Conservation (phyloP, 2,888 invertebrate genomes). For the Heliconius erato region DNA sequence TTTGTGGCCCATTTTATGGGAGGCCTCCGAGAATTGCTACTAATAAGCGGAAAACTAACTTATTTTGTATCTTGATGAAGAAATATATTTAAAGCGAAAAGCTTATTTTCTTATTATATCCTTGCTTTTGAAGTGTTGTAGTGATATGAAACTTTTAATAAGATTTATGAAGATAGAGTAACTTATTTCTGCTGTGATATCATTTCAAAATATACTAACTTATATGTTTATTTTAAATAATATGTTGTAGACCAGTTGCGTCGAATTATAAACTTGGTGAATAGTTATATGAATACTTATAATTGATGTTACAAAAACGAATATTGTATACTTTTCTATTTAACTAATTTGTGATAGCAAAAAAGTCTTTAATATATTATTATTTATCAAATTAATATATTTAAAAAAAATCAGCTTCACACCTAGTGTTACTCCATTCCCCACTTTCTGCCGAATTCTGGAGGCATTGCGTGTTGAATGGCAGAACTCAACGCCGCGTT, state of each 20-base stretch:
- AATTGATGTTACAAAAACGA: no score
- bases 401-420: neutral
- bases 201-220: neutral
- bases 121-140: neutral
- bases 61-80: constrained; percentile 23
- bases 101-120: constrained; percentile 10
- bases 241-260: no score
- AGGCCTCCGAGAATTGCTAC: constrained; percentile 23
- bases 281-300: no score
- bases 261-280: no score
- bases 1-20: constrained; percentile 29
- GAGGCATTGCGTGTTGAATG: no score
- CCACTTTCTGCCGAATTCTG: no score
- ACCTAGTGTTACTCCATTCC: no score
- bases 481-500: no score
- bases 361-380: no score
- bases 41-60: constrained; percentile 28
- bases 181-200: neutral
- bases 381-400: neutral
- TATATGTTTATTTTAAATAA: neutral
- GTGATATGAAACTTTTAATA: constrained; percentile 24
- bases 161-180: neutral
- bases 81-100: constrained; percentile 11
- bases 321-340: no score
- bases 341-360: no score